Conservation (phyloP, 37 sponge, comb jelly and placozoan species). For the Spongilla lacustris region DNA sequence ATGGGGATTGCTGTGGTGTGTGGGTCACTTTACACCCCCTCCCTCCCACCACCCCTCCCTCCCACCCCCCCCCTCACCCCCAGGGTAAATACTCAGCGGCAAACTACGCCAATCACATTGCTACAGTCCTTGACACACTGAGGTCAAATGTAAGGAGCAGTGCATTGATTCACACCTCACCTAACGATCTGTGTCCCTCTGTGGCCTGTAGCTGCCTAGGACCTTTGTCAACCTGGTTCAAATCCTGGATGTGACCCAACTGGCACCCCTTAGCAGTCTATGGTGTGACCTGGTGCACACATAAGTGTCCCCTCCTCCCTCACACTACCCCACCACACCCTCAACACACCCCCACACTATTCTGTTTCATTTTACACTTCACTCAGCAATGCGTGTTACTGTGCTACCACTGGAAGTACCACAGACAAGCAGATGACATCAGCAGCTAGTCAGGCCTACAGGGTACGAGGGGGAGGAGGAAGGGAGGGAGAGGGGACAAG, state of each 20-base stretch:
- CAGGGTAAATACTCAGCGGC: background rate
- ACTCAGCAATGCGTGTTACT: background rate
- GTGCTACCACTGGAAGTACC: background rate
- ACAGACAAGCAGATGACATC: background rate
- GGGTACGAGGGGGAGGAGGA: background rate
- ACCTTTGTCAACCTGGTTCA: conserved; percentile 48
- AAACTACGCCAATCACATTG: background rate
- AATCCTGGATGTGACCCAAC: conserved; percentile 40
- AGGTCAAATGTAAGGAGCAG: background rate
- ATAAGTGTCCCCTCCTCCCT: background rate
- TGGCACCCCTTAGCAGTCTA: background rate
- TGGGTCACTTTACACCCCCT: background rate
- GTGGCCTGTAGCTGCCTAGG: conserved; percentile 33
- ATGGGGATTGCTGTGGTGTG: background rate
- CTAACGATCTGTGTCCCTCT: background rate
- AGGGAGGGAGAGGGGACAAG: background rate
- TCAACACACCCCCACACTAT: background rate
- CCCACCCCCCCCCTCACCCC: background rate
- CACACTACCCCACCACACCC: background rate
- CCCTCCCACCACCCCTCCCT: background rate
- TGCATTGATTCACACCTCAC: background rate
- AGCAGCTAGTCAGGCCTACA: background rate
- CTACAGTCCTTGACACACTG: background rate
- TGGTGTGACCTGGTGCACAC: conserved; percentile 22
- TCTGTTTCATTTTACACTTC: no score